These are phyloP conservation scores for Lasioglossum pauxillum DNA, from an alignment of 2,888 invertebrate genomes.

Conservation along the genomic window DNA sequence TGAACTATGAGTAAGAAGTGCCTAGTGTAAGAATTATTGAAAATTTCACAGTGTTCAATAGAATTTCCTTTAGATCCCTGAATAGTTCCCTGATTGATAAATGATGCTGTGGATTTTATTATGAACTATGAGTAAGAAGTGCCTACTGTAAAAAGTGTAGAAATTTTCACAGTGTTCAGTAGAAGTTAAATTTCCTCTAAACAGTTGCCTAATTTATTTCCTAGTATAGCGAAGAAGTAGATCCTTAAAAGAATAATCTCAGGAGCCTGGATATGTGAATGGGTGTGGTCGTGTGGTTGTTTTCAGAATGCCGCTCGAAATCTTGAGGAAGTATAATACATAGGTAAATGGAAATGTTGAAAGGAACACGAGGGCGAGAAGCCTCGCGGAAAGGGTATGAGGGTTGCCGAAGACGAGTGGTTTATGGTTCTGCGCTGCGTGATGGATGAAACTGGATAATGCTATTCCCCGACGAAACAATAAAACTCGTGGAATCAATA, in stretches of 20 bases:
- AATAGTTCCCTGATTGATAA: too few species aligned
- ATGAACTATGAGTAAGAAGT: too few species aligned
- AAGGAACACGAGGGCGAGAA: background rate
- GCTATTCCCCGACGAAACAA: background rate
- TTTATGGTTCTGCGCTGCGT: background rate
- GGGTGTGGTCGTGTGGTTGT: background rate
- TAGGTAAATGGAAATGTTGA: background rate
- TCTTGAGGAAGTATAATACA: background rate
- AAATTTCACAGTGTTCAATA: too few species aligned
- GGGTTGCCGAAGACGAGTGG: background rate
- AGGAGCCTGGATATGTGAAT: background rate
- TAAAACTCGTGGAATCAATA: background rate
- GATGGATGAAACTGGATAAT: constrained; percentile 9
- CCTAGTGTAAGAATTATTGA: too few species aligned
- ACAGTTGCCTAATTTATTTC: background rate
- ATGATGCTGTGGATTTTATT: too few species aligned
- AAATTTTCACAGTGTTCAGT: background rate
- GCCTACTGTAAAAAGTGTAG: too few species aligned
- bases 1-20: too few species aligned
- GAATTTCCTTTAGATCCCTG: too few species aligned
- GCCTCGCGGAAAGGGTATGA: background rate
- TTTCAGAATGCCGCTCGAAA: background rate
- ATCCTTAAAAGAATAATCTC: background rate
- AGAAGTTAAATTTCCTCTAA: background rate
- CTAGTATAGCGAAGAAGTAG: background rate